Evolutionary conservation across 2,888 invertebrate genomes (phyloP).

Genomic region (Steinernema hermaphroditum): DNA sequence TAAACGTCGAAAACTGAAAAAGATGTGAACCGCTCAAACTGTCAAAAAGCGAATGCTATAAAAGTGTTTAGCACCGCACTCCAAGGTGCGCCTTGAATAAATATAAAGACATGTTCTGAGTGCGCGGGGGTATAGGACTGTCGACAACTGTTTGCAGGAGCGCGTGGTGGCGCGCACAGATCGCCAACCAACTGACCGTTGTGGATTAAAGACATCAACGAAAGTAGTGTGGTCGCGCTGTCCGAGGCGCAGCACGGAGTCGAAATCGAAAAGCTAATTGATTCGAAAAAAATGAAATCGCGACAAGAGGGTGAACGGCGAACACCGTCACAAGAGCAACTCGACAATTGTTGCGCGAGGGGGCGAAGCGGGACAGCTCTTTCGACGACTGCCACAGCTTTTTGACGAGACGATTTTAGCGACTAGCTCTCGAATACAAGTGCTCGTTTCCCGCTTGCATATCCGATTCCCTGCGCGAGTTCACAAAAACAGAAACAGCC

Average conservation of each 20-base stretch:
- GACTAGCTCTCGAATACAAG: background rate
- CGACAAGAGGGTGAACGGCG: conserved; percentile 19
- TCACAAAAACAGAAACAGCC: background rate
- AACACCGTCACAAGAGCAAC: conserved; percentile 1
- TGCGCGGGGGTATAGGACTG: conserved; percentile 25
- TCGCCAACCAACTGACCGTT: conserved; percentile 13
- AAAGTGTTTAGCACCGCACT: conserved; percentile 5
- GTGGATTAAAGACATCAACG: conserved; percentile 2
- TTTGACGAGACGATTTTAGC: background rate
- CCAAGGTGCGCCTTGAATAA: conserved; percentile 21
- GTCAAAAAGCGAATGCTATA: background rate
- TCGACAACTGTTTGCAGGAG: conserved; percentile 26
- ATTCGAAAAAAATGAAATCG: conserved; percentile 20
- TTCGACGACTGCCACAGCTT: background rate
- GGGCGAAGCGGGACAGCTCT: background rate
- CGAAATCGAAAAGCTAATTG: conserved; percentile 26
- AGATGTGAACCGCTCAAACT: background rate
- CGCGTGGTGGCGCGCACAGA: conserved; percentile 12
- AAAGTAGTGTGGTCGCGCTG: conserved; percentile 16
- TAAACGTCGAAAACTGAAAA: background rate
- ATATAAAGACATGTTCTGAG: conserved; percentile 22
- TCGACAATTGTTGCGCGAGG: conserved; percentile 13
- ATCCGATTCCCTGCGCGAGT: conserved; percentile 13
- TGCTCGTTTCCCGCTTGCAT: conserved; percentile 1
- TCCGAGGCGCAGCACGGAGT: background rate